Percentiles rank a stretch among this genome's conserved stretches.
These are phyloP conservation scores for Pollachius pollachius DNA, from an alignment of 2,113 vertebrate genomes.

Conservation along the genomic window DNA sequence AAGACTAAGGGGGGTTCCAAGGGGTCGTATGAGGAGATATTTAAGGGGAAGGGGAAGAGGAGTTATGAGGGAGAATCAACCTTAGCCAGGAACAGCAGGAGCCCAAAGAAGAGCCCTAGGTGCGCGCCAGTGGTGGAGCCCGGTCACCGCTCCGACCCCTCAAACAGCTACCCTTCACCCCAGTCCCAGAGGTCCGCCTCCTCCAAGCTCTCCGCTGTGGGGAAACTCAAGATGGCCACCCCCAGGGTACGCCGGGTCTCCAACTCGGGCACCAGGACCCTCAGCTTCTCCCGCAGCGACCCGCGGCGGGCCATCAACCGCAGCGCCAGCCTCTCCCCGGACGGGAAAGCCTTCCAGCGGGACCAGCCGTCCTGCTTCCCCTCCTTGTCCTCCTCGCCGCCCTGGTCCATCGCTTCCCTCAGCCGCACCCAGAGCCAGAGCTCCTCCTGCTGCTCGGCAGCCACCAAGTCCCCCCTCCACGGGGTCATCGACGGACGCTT, in stretches of 20 bases:
- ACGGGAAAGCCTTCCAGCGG: slow-evolving; percentile 80
- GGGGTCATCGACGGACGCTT: slow-evolving; percentile 83
- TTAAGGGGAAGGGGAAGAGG: slow-evolving; percentile 50
- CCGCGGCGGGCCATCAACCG: slow-evolving; percentile 82
- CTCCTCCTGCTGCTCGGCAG: slow-evolving; percentile 68
- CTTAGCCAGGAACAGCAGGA: slow-evolving; percentile 81
- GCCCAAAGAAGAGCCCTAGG: slow-evolving; percentile 75
- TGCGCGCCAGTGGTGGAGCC: slow-evolving; percentile 71
- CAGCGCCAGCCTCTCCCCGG: slow-evolving; percentile 81
- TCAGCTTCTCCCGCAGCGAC: slow-evolving; percentile 84
- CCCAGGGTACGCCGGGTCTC: slow-evolving; percentile 86
- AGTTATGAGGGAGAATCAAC: slow-evolving; percentile 78
- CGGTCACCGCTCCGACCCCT: slow-evolving; percentile 36
- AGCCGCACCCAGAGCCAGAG: slow-evolving; percentile 81
- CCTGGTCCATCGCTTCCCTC: slow-evolving; percentile 84
- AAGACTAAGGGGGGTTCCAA: slow-evolving; percentile 60
- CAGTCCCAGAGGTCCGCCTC: slow-evolving; percentile 74
- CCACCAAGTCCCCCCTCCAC: slow-evolving; percentile 79
- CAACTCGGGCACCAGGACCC: slow-evolving; percentile 82
- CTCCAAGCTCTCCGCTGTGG: slow-evolving; percentile 85
- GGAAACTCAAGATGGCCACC: slow-evolving; percentile 86
- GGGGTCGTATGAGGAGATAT: slow-evolving; percentile 28
- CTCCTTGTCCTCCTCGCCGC: slow-evolving; percentile 63
- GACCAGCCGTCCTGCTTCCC: slow-evolving; percentile 52
- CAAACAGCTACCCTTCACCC: slow-evolving; percentile 33